Percentiles rank a stretch among this genome's conserved stretches.
Conservation (phyloP, 1,140 invertebrate genomes). For the Himalopsyche phryganea region DNA sequence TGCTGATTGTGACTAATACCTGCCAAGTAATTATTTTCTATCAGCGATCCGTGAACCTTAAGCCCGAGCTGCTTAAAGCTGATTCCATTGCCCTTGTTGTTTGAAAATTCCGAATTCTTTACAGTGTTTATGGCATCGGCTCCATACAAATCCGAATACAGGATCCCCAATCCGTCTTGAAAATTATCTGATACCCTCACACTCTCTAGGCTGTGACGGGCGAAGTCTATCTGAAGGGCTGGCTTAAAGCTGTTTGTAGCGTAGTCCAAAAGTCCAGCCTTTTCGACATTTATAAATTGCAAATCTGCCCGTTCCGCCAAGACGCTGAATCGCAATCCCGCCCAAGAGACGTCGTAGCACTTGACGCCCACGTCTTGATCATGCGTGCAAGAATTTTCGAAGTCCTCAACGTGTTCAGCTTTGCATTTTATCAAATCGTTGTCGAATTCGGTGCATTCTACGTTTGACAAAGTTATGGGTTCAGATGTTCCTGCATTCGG, state of each 20-base stretch:
- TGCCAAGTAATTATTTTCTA: constrained; percentile 81
- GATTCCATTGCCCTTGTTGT: constrained; percentile 85
- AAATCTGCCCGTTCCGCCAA: constrained; percentile 81
- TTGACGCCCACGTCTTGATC: constrained; percentile 83
- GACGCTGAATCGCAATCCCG: constrained; percentile 84
- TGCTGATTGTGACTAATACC: constrained; percentile 92
- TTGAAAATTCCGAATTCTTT: constrained; percentile 82
- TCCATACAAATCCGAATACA: constrained; percentile 86
- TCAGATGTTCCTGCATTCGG: constrained; percentile 74
- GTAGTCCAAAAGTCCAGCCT: constrained; percentile 92
- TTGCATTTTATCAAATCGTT: constrained; percentile 87
- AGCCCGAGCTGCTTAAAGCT: constrained; percentile 85
- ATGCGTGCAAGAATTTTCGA: constrained; percentile 87
- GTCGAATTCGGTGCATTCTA: constrained; percentile 88
- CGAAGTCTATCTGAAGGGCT: constrained; percentile 95
- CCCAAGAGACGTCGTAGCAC: constrained; percentile 90
- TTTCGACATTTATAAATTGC: constrained; percentile 85
- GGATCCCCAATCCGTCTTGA: constrained; percentile 82
- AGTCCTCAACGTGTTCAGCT: constrained; percentile 70
- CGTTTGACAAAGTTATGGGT: constrained; percentile 78
- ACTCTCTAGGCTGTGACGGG: constrained; percentile 84
- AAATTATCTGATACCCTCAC: constrained; percentile 77
- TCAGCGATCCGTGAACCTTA: constrained; percentile 67
- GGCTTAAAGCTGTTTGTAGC: constrained; percentile 85
- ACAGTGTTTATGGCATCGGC: constrained; percentile 81